phyloP scores from a whole-genome alignment of 2,113 vertebrate species.

The Hippocampus comes region DNA sequence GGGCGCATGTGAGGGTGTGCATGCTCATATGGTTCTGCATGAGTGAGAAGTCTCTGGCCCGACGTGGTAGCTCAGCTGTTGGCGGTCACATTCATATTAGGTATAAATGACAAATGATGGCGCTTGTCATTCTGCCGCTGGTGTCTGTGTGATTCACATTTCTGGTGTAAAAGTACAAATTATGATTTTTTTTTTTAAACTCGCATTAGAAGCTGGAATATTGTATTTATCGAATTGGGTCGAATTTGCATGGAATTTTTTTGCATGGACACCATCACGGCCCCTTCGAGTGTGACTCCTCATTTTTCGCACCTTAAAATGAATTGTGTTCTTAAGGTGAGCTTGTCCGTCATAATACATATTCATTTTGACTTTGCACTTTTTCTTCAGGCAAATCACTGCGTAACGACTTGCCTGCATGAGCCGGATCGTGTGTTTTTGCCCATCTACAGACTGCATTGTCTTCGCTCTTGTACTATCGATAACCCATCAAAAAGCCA shows the following conservation, averaged over 20 bases:
- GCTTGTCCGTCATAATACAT: neutral
- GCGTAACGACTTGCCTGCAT: neutral
- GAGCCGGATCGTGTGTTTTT: neutral
- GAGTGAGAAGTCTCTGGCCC: slow-evolving; percentile 51
- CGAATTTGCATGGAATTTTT: neutral
- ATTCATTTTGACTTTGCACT: neutral
- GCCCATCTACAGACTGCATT: neutral
- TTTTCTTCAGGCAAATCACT: neutral
- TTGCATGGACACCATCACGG: neutral
- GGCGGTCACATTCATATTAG: slow-evolving; percentile 59
- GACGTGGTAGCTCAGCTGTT: slow-evolving; percentile 63
- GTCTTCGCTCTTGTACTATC: slow-evolving; percentile 1
- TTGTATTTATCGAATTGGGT: no score
- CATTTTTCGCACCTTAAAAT: neutral
- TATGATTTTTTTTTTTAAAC: no score
- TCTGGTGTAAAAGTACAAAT: neutral
- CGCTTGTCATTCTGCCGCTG: slow-evolving; percentile 16
- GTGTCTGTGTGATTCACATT: neutral
- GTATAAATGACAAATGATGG: slow-evolving; percentile 60
- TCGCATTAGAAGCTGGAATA: no score
- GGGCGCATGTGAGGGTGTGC: slow-evolving; percentile 30
- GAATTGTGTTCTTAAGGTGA: neutral
- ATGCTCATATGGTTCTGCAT: slow-evolving; percentile 50
- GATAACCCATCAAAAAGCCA: slow-evolving; percentile 13
- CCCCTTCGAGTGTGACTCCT: no score